phyloP scores from a whole-genome alignment of 2,888 invertebrate genomes.

The Ectobius pallidus region DNA sequence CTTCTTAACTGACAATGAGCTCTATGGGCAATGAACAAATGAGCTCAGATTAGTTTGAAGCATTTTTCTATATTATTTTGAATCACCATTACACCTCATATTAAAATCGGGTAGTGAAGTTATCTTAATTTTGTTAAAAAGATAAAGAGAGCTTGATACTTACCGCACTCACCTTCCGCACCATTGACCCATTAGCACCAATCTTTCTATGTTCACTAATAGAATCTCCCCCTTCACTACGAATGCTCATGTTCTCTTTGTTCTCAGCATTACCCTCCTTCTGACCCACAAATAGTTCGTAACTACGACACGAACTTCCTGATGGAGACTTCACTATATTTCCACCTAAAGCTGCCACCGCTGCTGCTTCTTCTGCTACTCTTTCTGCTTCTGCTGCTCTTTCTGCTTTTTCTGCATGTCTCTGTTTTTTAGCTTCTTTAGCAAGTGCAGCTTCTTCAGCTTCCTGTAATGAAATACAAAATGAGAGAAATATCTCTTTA shows the following conservation, averaged over 20 bases:
- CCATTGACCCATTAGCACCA: slow-evolving; percentile 59
- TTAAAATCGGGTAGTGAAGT: no score
- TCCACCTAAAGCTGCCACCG: slow-evolving; percentile 62
- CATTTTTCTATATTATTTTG: no score
- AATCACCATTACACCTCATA: no score
- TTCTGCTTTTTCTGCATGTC: slow-evolving; percentile 59
- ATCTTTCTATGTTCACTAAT: slow-evolving; percentile 76
- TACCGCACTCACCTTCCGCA: slow-evolving; percentile 93
- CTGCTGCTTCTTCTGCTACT: slow-evolving; percentile 57
- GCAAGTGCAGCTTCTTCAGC: slow-evolving; percentile 82
- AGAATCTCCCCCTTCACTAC: slow-evolving; percentile 84
- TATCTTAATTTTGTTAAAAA: no score
- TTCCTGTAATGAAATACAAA: slow-evolving; percentile 70
- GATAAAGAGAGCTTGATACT: no score
- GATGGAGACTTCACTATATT: slow-evolving; percentile 87
- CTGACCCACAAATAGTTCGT: slow-evolving; percentile 89
- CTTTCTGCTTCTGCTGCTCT: slow-evolving; percentile 53
- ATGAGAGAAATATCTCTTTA: no score
- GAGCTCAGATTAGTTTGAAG: no score
- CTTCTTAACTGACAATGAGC: no score
- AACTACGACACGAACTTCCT: slow-evolving; percentile 89
- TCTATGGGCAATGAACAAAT: no score
- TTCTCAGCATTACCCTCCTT: slow-evolving; percentile 88
- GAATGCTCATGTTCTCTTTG: slow-evolving; percentile 91
- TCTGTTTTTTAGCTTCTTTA: slow-evolving; percentile 67